These are phyloP conservation scores for Rhamphomyia laevipes DNA, from an alignment of 2,888 invertebrate genomes.

Conservation along the genomic window DNA sequence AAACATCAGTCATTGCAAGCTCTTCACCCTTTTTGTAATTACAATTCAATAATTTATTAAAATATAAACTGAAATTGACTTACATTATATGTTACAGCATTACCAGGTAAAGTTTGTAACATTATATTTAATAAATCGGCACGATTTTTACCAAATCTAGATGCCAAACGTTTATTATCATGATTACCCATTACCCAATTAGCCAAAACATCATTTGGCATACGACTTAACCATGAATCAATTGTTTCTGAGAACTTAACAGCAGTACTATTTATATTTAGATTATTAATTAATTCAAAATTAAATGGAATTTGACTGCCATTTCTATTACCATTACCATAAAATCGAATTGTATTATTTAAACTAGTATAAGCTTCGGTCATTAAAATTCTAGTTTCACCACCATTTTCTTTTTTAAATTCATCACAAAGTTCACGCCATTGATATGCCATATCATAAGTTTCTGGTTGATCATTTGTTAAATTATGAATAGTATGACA, in stretches of 20 bases:
- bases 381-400: conserved; percentile 42
- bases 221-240: conserved; percentile 45
- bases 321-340: conserved; percentile 36
- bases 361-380: conserved; percentile 49
- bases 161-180: conserved; percentile 37
- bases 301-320: conserved; percentile 56
- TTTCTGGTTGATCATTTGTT: conserved; percentile 47
- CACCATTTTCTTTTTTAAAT: conserved; percentile 28
- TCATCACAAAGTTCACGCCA: conserved; percentile 45
- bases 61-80: not conserved
- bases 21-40: conserved; percentile 55
- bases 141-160: conserved; percentile 38
- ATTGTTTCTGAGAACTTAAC: conserved; percentile 41
- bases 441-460: conserved; percentile 44
- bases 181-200: conserved; percentile 57
- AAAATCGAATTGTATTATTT: conserved; percentile 47
- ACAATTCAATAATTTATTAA: no score
- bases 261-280: conserved; percentile 35
- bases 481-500: conserved; percentile 44
- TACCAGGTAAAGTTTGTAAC: conserved; percentile 45
- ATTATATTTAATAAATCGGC: conserved; percentile 46
- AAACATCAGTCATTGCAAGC: conserved; percentile 55
- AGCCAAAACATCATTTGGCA: conserved; percentile 45
- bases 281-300: conserved; percentile 46
- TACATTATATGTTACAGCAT: conserved; percentile 45